Evolutionary conservation across 2,888 invertebrate species (phyloP), one percentile per base, ranked within the genome.

Genomic region (Callosobruchus maculatus): DNA sequence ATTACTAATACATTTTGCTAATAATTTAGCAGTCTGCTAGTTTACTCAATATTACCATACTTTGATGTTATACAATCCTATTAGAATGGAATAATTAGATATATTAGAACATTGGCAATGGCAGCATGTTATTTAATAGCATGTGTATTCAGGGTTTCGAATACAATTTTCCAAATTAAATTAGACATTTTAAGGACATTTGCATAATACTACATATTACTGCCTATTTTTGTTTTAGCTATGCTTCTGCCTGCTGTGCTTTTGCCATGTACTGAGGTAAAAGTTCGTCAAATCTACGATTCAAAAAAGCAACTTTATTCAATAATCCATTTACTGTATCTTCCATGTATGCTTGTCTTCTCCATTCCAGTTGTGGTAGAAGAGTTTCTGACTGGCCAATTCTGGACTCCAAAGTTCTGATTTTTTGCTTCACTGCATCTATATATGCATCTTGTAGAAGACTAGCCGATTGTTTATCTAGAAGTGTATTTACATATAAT

Each of bases 221-320:
- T n/a, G n/a, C n/a, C n/a, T 73, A 20, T 30, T 30, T 30, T 18
- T 7, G 9, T 13, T 49, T 18, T 49, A 7, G 76, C 77, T 75
- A 49, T 13, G 13, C 49, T 49, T 49, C 13, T 13, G 49, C 49
- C 13, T 49, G 5, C 49, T 78, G 77, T 67, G 74, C 71, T 30
- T 77, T 77, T 21, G 76, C 76, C 30, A 76, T 76, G 22, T 76
- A 88, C 73, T 88, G 86, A 9, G 89, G 89, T 74, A 86, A 81
- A 22, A 89, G 81, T 79, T 89, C 89, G 77, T 89, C 89, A 71
- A 89, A 84, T 78, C 89, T 83, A 75, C 87, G 83, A 79, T 88
- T 88, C 72, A 89, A 83, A 82, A 88, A 89, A 71, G 86, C 84
- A 0, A 89, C 87, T 76, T 88, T 86, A 71, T 84, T 86, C 18